Percentiles rank a stretch among this genome's conserved stretches.
These are phyloP conservation scores for Pseudochirops cupreus DNA, from an alignment of 2,797 vertebrate genomes.

Conservation along the genomic window DNA sequence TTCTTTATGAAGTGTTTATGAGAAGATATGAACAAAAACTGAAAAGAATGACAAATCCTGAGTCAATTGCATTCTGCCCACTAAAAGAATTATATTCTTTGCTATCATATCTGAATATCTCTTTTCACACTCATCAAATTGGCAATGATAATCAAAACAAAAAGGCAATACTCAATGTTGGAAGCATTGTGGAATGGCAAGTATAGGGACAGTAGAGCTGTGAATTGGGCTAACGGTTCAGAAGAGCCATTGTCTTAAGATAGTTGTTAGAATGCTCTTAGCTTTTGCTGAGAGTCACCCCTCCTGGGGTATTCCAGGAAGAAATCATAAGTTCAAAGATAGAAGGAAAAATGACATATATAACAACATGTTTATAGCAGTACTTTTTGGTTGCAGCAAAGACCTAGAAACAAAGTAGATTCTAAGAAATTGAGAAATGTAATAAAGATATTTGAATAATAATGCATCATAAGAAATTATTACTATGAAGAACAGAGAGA, in stretches of 20 bases:
- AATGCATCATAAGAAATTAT: too few species aligned
- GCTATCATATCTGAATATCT: background rate
- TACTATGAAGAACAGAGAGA: too few species aligned
- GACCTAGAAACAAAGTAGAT: too few species aligned
- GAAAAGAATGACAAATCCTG: background rate
- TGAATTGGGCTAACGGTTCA: background rate
- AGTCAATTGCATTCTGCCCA: background rate
- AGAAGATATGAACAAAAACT: background rate
- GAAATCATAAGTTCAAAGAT: background rate
- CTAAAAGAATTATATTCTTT: background rate
- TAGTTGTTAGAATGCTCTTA: background rate
- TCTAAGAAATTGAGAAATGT: too few species aligned
- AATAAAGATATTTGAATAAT: too few species aligned
- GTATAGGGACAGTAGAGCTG: background rate
- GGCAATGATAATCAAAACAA: background rate
- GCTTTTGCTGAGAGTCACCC: background rate
- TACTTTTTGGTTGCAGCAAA: too few species aligned
- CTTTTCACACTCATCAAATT: background rate
- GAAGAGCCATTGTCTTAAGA: background rate
- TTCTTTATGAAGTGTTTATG: background rate
- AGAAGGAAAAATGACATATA: too few species aligned
- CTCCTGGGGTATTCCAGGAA: background rate
- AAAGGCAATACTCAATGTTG: background rate
- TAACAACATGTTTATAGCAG: too few species aligned
- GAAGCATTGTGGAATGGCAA: background rate